A percentile compares a stretch with the other conserved stretches of the same genome.
phyloP scores from a whole-genome alignment of 2,888 invertebrate genomes.

The Auanema freiburgensis region DNA sequence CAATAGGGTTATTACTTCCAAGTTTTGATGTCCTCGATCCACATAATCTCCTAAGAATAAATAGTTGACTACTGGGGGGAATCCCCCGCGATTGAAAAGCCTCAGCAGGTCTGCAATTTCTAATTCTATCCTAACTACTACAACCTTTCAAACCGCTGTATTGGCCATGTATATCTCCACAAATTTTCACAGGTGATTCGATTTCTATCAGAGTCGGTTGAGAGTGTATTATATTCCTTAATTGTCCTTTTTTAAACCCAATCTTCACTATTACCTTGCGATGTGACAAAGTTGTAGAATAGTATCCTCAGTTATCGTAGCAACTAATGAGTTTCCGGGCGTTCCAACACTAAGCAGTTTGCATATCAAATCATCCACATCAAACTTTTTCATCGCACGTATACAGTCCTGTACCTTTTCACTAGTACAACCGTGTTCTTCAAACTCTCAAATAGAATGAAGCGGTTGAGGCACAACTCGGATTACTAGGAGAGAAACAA shows the following conservation, averaged over 20 bases:
- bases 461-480: too few relatives aligned
- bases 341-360: conserved; percentile 41
- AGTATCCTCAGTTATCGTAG: conserved; percentile 40
- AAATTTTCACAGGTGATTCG: conserved; percentile 49
- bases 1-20: conserved; percentile 47
- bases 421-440: too few relatives aligned
- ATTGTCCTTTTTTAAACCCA: too few relatives aligned
- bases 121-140: background rate
- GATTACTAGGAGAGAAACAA: too few relatives aligned
- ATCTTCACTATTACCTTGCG: conserved; percentile 26
- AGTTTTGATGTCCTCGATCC: conserved; percentile 51
- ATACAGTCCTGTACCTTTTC: too few relatives aligned
- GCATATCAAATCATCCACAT: conserved; percentile 37
- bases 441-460: too few relatives aligned
- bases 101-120: conserved; percentile 40
- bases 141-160: conserved; percentile 37
- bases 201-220: conserved; percentile 42
- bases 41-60: conserved; percentile 58
- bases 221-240: conserved; percentile 29
- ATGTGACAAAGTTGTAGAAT: conserved; percentile 38
- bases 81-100: conserved; percentile 45
- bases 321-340: conserved; percentile 28
- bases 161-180: conserved; percentile 57
- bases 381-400: background rate
- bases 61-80: conserved; percentile 49